Percentiles rank a stretch among this genome's conserved stretches.
These are phyloP conservation scores for Formica selysi DNA, from an alignment of 1,140 invertebrate genomes.

Conservation along the genomic window DNA sequence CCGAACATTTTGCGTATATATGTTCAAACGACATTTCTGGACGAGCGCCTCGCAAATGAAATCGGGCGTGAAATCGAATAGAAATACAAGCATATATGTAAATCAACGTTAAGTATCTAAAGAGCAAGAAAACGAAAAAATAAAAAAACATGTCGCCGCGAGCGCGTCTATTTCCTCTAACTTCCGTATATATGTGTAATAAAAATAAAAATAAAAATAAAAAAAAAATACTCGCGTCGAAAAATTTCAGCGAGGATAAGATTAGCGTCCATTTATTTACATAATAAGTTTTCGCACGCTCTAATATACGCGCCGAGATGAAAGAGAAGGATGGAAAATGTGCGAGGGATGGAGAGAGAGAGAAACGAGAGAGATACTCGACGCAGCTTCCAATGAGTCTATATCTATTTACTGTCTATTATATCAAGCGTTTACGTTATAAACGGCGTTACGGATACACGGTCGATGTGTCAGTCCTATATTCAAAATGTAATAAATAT, in stretches of 20 bases:
- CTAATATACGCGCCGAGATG: not conserved
- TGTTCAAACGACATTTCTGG: slow-evolving; percentile 11
- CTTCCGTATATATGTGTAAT: not conserved
- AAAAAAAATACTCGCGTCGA: not conserved
- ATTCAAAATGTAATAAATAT: slow-evolving; percentile 76
- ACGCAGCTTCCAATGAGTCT: slow-evolving; percentile 55
- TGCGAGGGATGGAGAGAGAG: not conserved
- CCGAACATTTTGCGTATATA: not conserved
- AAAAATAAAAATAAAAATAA: too few relatives aligned
- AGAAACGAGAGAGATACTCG: slow-evolving; percentile 21
- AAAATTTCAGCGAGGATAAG: not conserved
- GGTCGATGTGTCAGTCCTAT: slow-evolving; percentile 68
- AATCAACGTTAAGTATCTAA: slow-evolving; percentile 34
- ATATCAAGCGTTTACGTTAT: slow-evolving; percentile 67
- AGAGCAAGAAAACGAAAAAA: not conserved
- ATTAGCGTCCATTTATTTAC: slow-evolving; percentile 17
- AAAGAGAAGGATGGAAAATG: not conserved
- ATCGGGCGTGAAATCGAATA: slow-evolving; percentile 1
- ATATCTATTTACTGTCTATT: slow-evolving; percentile 60
- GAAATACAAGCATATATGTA: not conserved
- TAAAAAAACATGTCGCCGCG: not conserved
- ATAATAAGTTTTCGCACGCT: not conserved
- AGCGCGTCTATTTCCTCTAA: not conserved
- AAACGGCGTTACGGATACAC: slow-evolving; percentile 49
- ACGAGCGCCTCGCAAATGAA: slow-evolving; percentile 45